These are phyloP conservation scores for Cacatua alba DNA, from an alignment of 2,113 vertebrate genomes.

Conservation along the genomic window DNA sequence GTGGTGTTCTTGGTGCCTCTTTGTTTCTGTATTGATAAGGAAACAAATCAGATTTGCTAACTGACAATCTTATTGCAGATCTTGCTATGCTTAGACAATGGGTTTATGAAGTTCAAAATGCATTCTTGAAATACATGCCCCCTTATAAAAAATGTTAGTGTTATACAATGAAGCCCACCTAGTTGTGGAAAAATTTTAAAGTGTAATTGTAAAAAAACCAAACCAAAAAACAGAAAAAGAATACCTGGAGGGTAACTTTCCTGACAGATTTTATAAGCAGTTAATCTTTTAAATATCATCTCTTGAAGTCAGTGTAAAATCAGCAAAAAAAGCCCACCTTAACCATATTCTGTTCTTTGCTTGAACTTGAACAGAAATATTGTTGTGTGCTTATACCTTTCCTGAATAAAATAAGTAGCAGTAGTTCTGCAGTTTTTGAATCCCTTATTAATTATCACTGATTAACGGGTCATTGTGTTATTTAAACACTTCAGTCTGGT, in stretches of 20 bases:
- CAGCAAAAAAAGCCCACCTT: fast-evolving
- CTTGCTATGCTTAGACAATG: background rate
- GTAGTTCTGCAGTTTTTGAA: background rate
- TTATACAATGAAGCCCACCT: background rate
- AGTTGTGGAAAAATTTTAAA: background rate
- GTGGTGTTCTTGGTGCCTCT: background rate
- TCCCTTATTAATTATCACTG: background rate
- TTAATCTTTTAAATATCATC: background rate
- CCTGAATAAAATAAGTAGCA: background rate
- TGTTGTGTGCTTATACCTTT: background rate
- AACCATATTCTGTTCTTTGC: background rate
- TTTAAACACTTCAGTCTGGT: background rate
- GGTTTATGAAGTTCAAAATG: background rate
- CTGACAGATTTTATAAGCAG: background rate
- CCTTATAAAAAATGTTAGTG: background rate
- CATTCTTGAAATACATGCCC: background rate
- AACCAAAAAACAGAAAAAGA: too few relatives aligned
- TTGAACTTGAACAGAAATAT: background rate
- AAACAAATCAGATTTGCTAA: background rate
- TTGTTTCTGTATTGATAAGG: background rate
- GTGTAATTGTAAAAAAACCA: background rate
- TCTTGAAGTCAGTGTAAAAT: background rate
- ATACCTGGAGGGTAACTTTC: background rate
- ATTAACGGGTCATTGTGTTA: background rate
- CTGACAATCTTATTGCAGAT: background rate